Evolutionary conservation across 1,140 invertebrate genomes (phyloP).

Genomic region (Dinothrombium tinctorium): DNA sequence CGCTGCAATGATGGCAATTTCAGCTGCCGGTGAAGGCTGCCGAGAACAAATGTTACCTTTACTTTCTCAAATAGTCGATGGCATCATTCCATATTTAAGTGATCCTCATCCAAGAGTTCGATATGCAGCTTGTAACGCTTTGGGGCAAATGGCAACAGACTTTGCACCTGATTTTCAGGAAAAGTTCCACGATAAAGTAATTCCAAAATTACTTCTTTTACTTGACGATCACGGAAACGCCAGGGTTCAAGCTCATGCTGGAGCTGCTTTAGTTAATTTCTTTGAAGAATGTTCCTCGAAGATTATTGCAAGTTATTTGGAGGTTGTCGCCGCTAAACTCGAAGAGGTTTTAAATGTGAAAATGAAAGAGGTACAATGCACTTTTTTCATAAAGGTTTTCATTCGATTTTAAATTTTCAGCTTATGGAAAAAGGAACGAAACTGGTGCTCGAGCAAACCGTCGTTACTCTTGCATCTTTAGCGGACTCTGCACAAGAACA

Average conservation of each 20-base stretch:
- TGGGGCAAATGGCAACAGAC: conserved; percentile 97
- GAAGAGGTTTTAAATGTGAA: conserved; percentile 72
- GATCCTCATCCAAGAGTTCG: conserved; percentile 80
- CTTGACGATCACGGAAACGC: conserved; percentile 76
- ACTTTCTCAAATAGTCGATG: conserved; percentile 67
- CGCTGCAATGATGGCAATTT: conserved; percentile 93
- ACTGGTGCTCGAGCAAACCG: conserved; percentile 86
- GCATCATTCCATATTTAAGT: conserved; percentile 59
- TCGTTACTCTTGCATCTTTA: conserved; percentile 93
- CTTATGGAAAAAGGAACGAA: conserved; percentile 78
- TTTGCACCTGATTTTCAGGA: conserved; percentile 92
- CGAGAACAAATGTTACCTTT: conserved; percentile 91
- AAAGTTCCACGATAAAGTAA: conserved; percentile 81
- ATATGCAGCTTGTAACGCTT: conserved; percentile 94
- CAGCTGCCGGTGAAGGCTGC: conserved; percentile 91
- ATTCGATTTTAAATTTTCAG: no score
- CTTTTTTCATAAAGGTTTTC: conserved; percentile 5
- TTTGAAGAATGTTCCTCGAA: conserved; percentile 93
- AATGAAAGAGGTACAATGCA: conserved; percentile 51
- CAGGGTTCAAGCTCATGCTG: conserved; percentile 55
- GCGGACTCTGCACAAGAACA: conserved; percentile 96
- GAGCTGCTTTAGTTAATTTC: conserved; percentile 91
- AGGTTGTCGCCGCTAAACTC: conserved; percentile 69
- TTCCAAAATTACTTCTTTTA: conserved; percentile 67
- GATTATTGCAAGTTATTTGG: conserved; percentile 69